Evolutionary conservation across 2,888 invertebrate genomes (phyloP).

Genomic region (Pimpla rufipes): DNA sequence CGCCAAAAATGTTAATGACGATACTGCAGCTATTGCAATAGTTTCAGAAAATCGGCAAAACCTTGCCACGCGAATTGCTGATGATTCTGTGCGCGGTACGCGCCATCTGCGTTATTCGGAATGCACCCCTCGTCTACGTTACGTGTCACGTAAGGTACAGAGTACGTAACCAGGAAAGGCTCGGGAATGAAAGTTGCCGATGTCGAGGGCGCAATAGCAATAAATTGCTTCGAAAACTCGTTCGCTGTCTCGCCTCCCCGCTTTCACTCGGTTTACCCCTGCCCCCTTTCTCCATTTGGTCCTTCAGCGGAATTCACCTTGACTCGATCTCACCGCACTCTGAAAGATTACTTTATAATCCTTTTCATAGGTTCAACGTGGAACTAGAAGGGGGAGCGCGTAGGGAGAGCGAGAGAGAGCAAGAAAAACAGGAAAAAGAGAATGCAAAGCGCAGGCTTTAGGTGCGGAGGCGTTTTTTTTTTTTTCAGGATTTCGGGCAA

Average conservation of each 20-base stretch:
- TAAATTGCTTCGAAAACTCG: constrained; percentile 66
- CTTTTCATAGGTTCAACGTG: constrained; percentile 56
- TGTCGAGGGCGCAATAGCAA: constrained; percentile 62
- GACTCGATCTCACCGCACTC: constrained; percentile 72
- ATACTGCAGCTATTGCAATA: too few species aligned
- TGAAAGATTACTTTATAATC: constrained; percentile 74
- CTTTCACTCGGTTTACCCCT: constrained; percentile 28
- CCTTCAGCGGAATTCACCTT: constrained; percentile 65
- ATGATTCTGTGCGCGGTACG: too few species aligned
- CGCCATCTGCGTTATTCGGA: too few species aligned
- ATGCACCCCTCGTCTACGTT: constrained; percentile 35
- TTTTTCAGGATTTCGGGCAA: constrained; percentile 41
- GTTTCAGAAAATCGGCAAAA: too few species aligned
- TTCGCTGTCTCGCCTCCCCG: constrained; percentile 48
- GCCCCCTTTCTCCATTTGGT: constrained; percentile 36
- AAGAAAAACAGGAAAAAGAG: constrained; percentile 6
- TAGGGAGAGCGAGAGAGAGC: too few species aligned
- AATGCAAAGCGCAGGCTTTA: constrained; percentile 32
- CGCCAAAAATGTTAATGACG: too few species aligned
- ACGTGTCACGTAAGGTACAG: constrained; percentile 13
- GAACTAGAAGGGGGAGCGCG: too few species aligned
- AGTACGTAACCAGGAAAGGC: constrained; percentile 9
- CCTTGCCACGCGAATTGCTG: too few species aligned
- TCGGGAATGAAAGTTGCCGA: constrained; percentile 55
- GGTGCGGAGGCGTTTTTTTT: constrained; percentile 26